Evolutionary conservation across 1,140 invertebrate species (phyloP), one percentile per base, ranked within the genome.

Genomic region (Microplitis demolitor): DNA sequence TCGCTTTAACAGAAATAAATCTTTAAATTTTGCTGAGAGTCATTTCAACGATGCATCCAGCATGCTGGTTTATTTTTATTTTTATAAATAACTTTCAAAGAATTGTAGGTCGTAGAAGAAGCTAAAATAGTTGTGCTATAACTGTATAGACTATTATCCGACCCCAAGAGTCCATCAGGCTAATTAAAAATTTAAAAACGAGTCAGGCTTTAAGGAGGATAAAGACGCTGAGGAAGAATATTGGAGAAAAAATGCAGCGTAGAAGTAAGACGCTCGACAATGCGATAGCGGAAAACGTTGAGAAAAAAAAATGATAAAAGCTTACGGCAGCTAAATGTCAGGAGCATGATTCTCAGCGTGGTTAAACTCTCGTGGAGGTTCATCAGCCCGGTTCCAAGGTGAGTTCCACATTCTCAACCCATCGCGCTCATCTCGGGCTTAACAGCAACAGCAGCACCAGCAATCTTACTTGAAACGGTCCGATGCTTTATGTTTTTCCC

Each of bases 301-400:
- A 6, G 53, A n/a, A 39, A 24, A 39, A 24, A 37, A 54, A 31
- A 61, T 58, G 60, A 66, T 60, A 71, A 66, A 72, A 50, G 39
- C 64, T 69, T 69, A 66, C 50, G 58, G 71, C 72, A 69, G 67
- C 61, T 69, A 69, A 73, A 73, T 73, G 72, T 73, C 72, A 73
- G 72, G 50, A 73, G 72, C 66, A 73, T 73, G 50, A 73, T 73
- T 73, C 72, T 73, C 62, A 34, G 72, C 69, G 72, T 50, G 66
- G 66, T 73, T 73, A 69, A 73, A 69, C 51, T 67, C 66, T 71
- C 73, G 70, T 70, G 51, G 68, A 71, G 71, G 75, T 73, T 76
- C 75, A 73, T 76, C 74, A 76, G 74, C 58, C 58, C 54, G 69
- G 70, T 76, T 72, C 69, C 73, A 77, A 77, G 75, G 70, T 74